Evolutionary conservation across 2,888 invertebrate genomes (phyloP), one percentile per base, ranked within the genome.

Genomic region (Drosophila algonquin): DNA sequence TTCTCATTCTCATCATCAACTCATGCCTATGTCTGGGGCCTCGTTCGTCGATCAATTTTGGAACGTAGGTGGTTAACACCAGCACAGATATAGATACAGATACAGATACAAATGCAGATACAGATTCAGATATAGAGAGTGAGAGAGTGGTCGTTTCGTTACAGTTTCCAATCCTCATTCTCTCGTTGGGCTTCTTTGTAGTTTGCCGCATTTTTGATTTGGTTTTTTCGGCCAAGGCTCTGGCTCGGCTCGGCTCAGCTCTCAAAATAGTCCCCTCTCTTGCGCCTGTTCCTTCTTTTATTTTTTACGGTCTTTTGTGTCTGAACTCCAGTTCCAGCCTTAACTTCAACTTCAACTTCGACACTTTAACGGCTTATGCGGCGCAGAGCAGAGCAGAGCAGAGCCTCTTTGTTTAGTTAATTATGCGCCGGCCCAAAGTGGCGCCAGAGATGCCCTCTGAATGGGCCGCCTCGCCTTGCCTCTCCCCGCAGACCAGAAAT

Each of bases 141-240:
- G 40, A 6, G 40, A 14, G 40, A 51, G 62, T 27, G 57, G 54
- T 65, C 70, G 59, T 83, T 87, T 81, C 84, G 81, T 87, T 81
- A 87, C 81, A 87, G 87, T 81, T 84, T 81, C 73, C 75, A 83
- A 69, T 75, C 65, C 71, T 67, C 74, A 65, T 51, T 47, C 63
- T 58, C 69, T 55, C 47, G 54, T 58, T 60, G 40, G 44, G 2
- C 14, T 40, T 6, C 88, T 83, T 89, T 87, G 89, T 88, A 79
- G 75, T 89, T 82, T 87, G 81, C 87, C 81, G 84, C 89, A 79
- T 77, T 81, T 82, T 77, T 87, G 79, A 74, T 76, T 81, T 81
- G 77, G 70, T 80, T 81, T 73, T 57, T 79, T 80, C 63, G 79
- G 78, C 75, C 75, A 62, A 77, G 78, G 21, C 21, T 21, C 21